phyloP scores from a whole-genome alignment of 1,140 invertebrate species.

The Drosophila neocordata region DNA sequence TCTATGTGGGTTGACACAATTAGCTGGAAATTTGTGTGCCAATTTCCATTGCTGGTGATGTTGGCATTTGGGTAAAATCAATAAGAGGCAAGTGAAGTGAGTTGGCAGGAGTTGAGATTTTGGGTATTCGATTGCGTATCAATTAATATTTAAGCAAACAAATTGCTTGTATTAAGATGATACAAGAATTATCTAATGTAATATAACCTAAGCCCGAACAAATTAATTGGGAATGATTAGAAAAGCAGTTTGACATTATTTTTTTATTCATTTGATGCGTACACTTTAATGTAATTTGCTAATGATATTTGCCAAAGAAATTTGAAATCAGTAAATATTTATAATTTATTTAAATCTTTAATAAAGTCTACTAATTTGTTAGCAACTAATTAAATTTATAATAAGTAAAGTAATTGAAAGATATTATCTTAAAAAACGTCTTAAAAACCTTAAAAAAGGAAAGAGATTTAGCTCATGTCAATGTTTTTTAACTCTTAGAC shows the following conservation, averaged over 20 bases:
- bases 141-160: slow-evolving; percentile 47
- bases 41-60: slow-evolving; percentile 5
- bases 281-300: neutral
- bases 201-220: slow-evolving; percentile 29
- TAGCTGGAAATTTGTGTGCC: slow-evolving; percentile 39
- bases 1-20: slow-evolving; percentile 33
- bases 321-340: too few species aligned
- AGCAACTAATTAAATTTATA: too few species aligned
- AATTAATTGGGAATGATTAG: slow-evolving; percentile 9
- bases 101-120: slow-evolving; percentile 1
- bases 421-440: too few species aligned
- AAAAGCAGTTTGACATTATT: neutral
- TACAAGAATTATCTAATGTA: slow-evolving; percentile 18
- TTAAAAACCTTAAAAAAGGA: too few species aligned
- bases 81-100: slow-evolving; percentile 48
- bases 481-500: too few species aligned
- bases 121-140: slow-evolving; percentile 18
- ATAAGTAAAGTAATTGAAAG: too few species aligned
- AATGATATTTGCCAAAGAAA: too few species aligned
- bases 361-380: too few species aligned
- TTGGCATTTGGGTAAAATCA: slow-evolving; percentile 41
- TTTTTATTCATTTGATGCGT: neutral
- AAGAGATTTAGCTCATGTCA: too few species aligned
- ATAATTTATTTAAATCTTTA: too few species aligned
- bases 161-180: slow-evolving; percentile 26